Evolutionary conservation across 2,113 vertebrate species (phyloP).

Genomic region (Catharus bicknelli): DNA sequence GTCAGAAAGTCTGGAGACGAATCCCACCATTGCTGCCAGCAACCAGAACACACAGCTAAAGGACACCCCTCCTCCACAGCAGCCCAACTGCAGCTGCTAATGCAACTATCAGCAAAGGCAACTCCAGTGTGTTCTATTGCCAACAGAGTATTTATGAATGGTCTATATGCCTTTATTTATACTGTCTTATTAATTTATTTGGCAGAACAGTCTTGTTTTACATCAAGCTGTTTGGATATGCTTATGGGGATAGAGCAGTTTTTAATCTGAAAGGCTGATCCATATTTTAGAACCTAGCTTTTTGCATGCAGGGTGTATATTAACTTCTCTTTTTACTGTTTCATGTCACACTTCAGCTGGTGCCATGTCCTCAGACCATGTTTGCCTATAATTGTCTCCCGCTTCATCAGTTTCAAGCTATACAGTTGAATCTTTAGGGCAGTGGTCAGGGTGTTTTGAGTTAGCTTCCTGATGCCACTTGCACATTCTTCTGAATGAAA

Average conservation of each 20-base stretch:
- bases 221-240: constrained; percentile 15
- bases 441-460: background rate
- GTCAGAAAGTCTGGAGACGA: constrained; percentile 91
- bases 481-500: constrained; percentile 10
- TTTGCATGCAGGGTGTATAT: constrained; percentile 57
- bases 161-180: constrained; percentile 74
- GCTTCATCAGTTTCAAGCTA: constrained; percentile 6
- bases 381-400: constrained; percentile 8
- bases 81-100: constrained; percentile 92
- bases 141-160: constrained; percentile 75
- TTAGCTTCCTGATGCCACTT: background rate
- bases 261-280: constrained; percentile 45
- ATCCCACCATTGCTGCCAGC: constrained; percentile 84
- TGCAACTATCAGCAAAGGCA: constrained; percentile 41
- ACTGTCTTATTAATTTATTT: constrained; percentile 58
- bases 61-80: constrained; percentile 88
- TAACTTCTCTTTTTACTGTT: constrained; percentile 39
- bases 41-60: constrained; percentile 89
- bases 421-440: background rate
- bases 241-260: background rate
- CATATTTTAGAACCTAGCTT: constrained; percentile 45
- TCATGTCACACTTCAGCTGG: constrained; percentile 48
- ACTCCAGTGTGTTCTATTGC: constrained; percentile 61
- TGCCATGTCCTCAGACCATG: constrained; percentile 23
- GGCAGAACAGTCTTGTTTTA: constrained; percentile 50